Conservation (phyloP, 2,888 invertebrate species). For the Stomorhina lunata region DNA sequence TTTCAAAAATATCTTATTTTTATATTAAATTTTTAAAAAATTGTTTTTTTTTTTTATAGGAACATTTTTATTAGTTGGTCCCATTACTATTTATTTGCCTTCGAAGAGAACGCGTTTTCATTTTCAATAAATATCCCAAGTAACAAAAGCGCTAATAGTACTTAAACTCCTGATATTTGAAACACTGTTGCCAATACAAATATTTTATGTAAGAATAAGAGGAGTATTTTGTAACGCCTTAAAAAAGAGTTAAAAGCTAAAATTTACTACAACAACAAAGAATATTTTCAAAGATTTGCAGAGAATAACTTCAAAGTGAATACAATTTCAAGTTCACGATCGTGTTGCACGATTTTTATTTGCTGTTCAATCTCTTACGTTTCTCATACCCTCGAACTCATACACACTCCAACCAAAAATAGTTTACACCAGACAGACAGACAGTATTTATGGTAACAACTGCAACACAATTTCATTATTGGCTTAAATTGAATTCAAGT, state of each 20-base stretch:
- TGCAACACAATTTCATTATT: constrained; percentile 25
- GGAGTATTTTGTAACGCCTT: constrained; percentile 57
- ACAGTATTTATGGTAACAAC: not conserved
- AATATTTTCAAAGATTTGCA: constrained; percentile 21
- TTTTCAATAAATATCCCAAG: no score
- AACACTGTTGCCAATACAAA: constrained; percentile 40
- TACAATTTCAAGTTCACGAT: constrained; percentile 61
- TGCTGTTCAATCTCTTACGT: constrained; percentile 7
- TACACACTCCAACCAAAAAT: not conserved
- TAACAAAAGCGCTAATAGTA: no score
- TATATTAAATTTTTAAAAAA: no score
- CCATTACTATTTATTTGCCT: no score
- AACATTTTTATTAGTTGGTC: no score
- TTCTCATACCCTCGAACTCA: not conserved
- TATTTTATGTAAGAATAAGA: constrained; percentile 42
- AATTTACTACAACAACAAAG: constrained; percentile 3
- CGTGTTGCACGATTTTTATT: constrained; percentile 55
- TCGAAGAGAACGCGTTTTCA: no score
- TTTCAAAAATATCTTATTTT: no score
- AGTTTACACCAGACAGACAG: constrained; percentile 11
- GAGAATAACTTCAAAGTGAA: constrained; percentile 30
- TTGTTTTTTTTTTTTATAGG: no score
- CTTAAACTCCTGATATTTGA: not conserved
- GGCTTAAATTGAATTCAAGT: constrained; percentile 6
- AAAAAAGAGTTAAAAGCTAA: constrained; percentile 16